Percentiles rank a stretch among this genome's conserved stretches.
Conservation (phyloP, 2,113 vertebrate genomes). For the Saccopteryx leptura region DNA sequence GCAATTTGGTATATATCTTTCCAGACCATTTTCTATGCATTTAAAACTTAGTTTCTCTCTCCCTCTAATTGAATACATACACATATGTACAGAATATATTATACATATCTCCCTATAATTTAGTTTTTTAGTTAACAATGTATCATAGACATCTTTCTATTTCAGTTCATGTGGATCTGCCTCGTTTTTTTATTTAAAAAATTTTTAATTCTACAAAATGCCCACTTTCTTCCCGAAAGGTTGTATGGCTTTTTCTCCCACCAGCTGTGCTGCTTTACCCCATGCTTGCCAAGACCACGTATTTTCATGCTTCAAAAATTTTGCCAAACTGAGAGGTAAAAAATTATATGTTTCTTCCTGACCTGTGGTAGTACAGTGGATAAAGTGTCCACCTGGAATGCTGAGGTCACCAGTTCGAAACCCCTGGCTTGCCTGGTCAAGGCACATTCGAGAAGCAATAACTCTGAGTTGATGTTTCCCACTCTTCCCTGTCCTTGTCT, state of each 20-base stretch:
- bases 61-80: background rate
- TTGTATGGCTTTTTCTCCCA: background rate
- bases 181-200: background rate
- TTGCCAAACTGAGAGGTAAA: constrained; percentile 39
- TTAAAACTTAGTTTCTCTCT: background rate
- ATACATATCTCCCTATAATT: background rate
- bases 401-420: too few relatives aligned
- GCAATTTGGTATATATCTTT: background rate
- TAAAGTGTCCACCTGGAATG: too few relatives aligned
- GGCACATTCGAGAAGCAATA: too few relatives aligned
- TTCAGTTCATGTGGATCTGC: background rate
- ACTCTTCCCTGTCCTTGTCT: too few relatives aligned
- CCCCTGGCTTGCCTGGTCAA: too few relatives aligned
- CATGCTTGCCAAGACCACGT: background rate
- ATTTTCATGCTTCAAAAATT: background rate
- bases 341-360: background rate
- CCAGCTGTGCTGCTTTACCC: background rate
- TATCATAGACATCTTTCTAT: background rate
- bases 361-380: background rate
- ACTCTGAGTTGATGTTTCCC: too few relatives aligned
- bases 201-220: background rate
- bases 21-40: background rate
- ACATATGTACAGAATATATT: background rate
- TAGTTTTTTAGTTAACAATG: background rate
- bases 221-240: background rate